A percentile compares a stretch with the other conserved stretches of the same genome.
Evolutionary conservation across 2,888 invertebrate genomes (phyloP).

Genomic region (Agelastica alni): DNA sequence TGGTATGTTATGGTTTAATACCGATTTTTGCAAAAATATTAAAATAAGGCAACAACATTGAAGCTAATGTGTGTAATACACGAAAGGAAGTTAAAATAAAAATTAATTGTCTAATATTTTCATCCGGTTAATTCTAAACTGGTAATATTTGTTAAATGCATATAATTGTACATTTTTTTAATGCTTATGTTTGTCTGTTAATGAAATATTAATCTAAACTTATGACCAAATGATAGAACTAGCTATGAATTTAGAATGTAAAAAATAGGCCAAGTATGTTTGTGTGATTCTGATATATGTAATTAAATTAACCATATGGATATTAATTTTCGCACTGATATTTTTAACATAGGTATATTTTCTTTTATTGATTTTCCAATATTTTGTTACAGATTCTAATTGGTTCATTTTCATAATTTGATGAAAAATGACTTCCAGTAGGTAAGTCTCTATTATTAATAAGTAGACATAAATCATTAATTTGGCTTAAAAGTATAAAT

Average conservation of each 20-base stretch:
- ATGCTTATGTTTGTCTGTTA: no score
- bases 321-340: conserved; percentile 7
- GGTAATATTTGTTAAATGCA: not conserved
- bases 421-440: conserved; percentile 47
- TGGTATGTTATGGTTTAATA: conserved; percentile 43
- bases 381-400: no score
- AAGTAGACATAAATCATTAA: not conserved
- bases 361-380: not conserved
- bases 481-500: not conserved
- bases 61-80: conserved; percentile 14
- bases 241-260: conserved; percentile 24
- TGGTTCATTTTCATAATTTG: conserved; percentile 17
- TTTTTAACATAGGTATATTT: conserved; percentile 1
- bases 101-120: conserved; percentile 22
- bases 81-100: conserved; percentile 22
- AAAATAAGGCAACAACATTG: conserved; percentile 9
- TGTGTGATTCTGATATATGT: conserved; percentile 23
- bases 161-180: no score
- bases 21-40: conserved; percentile 1
- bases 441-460: conserved; percentile 37
- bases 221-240: not conserved
- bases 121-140: conserved; percentile 15
- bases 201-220: not conserved
- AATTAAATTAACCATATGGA: conserved; percentile 33
- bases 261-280: conserved; percentile 36